These are phyloP conservation scores for Orycteropus afer DNA, from an alignment of 2,113 vertebrate genomes.

Conservation along the genomic window DNA sequence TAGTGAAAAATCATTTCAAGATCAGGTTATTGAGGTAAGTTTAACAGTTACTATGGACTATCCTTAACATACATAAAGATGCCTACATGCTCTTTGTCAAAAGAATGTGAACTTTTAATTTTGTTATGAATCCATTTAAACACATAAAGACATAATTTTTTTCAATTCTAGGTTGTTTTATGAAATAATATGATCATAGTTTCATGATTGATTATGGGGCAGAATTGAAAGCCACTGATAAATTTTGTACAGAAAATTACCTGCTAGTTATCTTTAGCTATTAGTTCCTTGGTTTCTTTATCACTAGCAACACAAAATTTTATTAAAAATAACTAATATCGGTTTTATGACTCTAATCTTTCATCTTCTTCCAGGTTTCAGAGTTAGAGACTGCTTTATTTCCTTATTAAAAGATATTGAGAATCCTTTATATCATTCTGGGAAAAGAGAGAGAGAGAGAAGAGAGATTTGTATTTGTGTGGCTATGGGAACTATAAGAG, in stretches of 20 bases:
- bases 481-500: background rate
- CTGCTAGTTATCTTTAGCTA: background rate
- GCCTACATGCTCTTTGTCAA: background rate
- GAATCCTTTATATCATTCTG: too few species aligned
- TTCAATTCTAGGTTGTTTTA: background rate
- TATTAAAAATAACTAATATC: background rate
- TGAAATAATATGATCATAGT: background rate
- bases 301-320: background rate
- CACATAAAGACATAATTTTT: background rate
- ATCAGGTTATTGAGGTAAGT: conserved; percentile 58
- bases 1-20: conserved; percentile 69
- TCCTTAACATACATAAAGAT: background rate
- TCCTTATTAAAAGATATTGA: too few species aligned
- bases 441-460: background rate
- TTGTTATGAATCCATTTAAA: background rate
- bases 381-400: background rate
- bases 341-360: background rate
- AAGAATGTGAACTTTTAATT: background rate
- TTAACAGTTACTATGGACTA: background rate
- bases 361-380: background rate
- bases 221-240: background rate
- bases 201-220: background rate
- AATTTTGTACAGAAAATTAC: background rate
- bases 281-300: background rate
- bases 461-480: background rate